Percentiles rank a stretch among this genome's conserved stretches.
These are phyloP conservation scores for Melanotaenia duboulayi DNA, from an alignment of 2,113 vertebrate species.

Conservation along the genomic window DNA sequence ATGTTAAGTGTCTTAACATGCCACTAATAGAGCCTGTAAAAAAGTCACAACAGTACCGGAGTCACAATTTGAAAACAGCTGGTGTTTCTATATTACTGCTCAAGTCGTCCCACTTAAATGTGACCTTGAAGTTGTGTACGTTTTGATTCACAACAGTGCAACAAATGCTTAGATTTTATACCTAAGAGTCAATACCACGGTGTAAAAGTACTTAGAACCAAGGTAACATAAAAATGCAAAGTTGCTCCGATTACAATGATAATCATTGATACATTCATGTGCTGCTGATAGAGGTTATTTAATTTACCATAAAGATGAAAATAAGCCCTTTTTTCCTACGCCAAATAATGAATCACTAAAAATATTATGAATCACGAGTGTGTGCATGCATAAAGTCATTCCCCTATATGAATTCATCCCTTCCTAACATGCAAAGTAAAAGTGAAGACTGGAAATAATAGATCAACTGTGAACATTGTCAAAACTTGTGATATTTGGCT, in stretches of 20 bases:
- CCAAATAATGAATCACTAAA: neutral
- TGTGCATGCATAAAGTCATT: too few species aligned
- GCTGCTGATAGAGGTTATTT: neutral
- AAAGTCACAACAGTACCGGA: neutral
- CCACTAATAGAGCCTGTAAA: neutral
- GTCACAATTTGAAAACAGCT: neutral
- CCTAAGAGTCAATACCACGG: neutral
- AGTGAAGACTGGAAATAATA: neutral
- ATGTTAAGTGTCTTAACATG: neutral
- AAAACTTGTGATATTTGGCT: constrained; percentile 20
- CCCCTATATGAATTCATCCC: neutral
- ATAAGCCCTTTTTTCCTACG: constrained; percentile 19
- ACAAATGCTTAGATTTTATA: neutral
- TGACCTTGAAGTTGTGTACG: neutral
- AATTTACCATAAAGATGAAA: constrained; percentile 1
- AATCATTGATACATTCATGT: too few species aligned
- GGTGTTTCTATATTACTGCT: neutral
- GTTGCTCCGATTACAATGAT: neutral
- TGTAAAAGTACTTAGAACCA: neutral
- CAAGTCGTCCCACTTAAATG: neutral
- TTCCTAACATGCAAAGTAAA: neutral
- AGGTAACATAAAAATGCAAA: neutral
- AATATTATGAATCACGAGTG: neutral
- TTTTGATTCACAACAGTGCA: neutral
- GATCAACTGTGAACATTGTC: constrained; percentile 8